Base-by-base conservation (phyloP, 2,113 vertebrate genomes). In the Oxyura jamaicensis region DNA sequence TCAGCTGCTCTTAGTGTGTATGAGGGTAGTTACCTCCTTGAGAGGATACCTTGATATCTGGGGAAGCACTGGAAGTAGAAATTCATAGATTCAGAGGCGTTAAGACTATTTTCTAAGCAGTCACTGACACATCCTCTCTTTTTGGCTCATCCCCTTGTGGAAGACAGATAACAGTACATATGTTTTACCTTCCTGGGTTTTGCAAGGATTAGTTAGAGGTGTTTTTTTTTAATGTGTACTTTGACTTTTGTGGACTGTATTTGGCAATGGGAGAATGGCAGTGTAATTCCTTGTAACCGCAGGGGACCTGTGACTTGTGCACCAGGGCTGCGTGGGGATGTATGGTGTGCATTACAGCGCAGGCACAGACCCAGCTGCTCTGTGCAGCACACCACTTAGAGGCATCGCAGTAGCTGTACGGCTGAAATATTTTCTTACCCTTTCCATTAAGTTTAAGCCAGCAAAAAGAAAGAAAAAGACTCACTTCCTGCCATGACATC, bases 391-490 rank as follows among this genome's bases (percentile, higher is more conserved):
- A 50, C 39, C n/a, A 8, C 48, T 74, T 8, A 19, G 48, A 31
- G 36, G 15, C 71, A 52, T 2, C 28, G 72, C 28, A 44, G 41
- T 35, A 81, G 23, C 44, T 66, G 7, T 31, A 13, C 26, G 75
- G 35, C 62, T 65, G 20, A 92, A 88, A 73, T 50, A 80, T 83
- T 78, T 60, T 73, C 52, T 83, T 91, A 71, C 28, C 26, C 76
- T 88, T 81, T 83, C 77, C 73, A 80, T 50, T 56, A 77, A 85
- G 42, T 42, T 52, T 77, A 87, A 92, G 85, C 41, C 20, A 35
- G 15, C 10, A 18, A 66, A 74, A 52, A 55, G 41, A 83, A 46
- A 48, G 66, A 69, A 81, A 60, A 55, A 17, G 21, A 65, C 33
- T 55, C 42, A 46, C 50, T 69, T 79, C 28, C 52, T 81, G 55